phyloP scores from a whole-genome alignment of 2,888 invertebrate species.

The Agrochola lota region DNA sequence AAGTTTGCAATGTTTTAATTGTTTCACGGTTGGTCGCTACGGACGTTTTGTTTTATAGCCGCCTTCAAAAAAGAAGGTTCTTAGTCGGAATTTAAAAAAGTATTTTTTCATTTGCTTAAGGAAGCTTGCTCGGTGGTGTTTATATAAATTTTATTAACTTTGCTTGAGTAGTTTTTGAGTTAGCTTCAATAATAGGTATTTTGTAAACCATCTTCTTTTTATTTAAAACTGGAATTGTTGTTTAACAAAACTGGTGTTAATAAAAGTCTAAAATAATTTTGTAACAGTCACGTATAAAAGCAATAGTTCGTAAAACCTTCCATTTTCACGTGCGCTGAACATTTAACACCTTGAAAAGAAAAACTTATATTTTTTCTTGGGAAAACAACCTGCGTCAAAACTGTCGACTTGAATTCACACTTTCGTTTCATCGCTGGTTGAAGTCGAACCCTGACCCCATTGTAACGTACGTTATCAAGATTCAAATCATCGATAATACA shows the following conservation, averaged over 20 bases:
- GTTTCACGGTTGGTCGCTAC: not conserved
- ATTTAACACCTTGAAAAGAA: conserved; percentile 22
- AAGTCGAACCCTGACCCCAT: conserved; percentile 86
- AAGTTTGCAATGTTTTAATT: conserved; percentile 32
- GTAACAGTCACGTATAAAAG: conserved; percentile 12
- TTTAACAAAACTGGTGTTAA: not conserved
- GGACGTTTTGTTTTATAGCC: not conserved
- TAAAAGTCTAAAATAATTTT: not conserved
- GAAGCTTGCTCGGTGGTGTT: too few species aligned
- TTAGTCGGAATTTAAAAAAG: too few species aligned
- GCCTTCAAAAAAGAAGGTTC: too few species aligned
- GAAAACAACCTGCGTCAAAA: conserved; percentile 55
- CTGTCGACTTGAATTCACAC: conserved; percentile 61
- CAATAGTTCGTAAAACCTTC: conserved; percentile 8
- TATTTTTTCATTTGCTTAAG: too few species aligned
- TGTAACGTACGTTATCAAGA: conserved; percentile 85
- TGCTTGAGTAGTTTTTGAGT: too few species aligned
- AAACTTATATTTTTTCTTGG: conserved; percentile 32
- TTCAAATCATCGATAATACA: conserved; percentile 86
- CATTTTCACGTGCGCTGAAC: conserved; percentile 7
- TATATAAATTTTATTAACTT: too few species aligned
- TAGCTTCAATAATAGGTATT: too few species aligned
- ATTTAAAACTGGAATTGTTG: not conserved
- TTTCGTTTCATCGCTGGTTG: conserved; percentile 74
- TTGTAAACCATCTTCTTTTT: not conserved